Conservation (phyloP, 2,888 invertebrate species). For the Tetramorium bicarinatum region DNA sequence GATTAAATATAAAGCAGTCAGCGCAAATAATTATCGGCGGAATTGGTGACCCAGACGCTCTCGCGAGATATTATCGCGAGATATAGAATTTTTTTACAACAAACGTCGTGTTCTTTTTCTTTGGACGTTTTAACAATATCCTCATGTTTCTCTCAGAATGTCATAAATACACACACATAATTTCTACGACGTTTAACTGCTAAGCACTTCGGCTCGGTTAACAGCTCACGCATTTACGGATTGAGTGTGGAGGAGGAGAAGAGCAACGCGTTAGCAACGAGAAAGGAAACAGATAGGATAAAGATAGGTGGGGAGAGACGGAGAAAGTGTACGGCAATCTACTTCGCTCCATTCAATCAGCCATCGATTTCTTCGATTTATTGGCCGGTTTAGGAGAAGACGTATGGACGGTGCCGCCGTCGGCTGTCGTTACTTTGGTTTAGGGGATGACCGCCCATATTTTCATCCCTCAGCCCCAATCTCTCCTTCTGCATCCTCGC, state of each 20-base stretch:
- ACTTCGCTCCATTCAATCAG: constrained; percentile 83
- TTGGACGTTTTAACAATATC: constrained; percentile 4
- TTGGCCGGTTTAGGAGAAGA: constrained; percentile 78
- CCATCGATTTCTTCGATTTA: constrained; percentile 83
- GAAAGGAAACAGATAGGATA: constrained; percentile 38
- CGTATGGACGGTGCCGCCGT: constrained; percentile 76
- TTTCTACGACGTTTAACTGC: constrained; percentile 78
- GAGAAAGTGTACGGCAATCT: constrained; percentile 77
- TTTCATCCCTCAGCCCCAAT: constrained; percentile 63
- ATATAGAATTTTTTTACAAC: constrained; percentile 2
- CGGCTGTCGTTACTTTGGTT: constrained; percentile 78
- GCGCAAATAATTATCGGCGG: constrained; percentile 41
- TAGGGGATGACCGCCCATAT: constrained; percentile 78
- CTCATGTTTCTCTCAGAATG: constrained; percentile 2
- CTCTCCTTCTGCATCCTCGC: constrained; percentile 13
- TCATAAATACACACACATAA: constrained; percentile 64
- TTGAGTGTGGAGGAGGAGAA: constrained; percentile 31
- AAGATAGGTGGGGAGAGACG: constrained; percentile 56
- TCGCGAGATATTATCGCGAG: constrained; percentile 13
- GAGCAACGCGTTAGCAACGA: constrained; percentile 27
- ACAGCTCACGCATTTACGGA: constrained; percentile 66
- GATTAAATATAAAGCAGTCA: constrained; percentile 48
- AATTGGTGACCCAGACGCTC: constrained; percentile 30
- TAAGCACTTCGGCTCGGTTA: constrained; percentile 70
- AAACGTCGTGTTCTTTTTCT: not conserved